Evolutionary conservation across 2,888 invertebrate genomes (phyloP), one percentile per base, ranked within the genome.

Genomic region (Drosophila falleni): DNA sequence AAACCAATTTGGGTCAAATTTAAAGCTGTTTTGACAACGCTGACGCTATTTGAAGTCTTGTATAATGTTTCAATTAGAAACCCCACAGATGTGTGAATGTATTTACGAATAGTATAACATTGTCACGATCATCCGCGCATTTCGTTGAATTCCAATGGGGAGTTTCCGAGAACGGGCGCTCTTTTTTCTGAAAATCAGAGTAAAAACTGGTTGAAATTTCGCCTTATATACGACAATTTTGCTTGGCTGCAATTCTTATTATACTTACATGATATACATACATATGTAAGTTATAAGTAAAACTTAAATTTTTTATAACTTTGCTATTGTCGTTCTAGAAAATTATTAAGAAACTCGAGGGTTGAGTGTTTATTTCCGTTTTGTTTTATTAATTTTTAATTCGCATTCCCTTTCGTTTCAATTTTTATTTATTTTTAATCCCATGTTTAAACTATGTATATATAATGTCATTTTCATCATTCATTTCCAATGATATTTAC

Each of bases 371-470:
- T 74, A 74, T 83, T 86, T 70, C 64, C 51, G 47, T 65, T 76
- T 59, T 61, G 64, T 71, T 68, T 73, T 65, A 78, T 78, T 70
- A 63, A 77, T 64, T 74, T 62, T 62, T 73, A 76, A 88, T 88
- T 83, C 74, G 78, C 73, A 78, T 78, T 80, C 68, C 71, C 59
- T 65, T 74, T 76, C 64, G 58, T 79, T 77, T 76, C 61, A 65
- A 74, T 74, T 74, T 67, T 60, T 71, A 66, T 83, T 81, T 81
- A 75, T 84, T 87, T 55, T 74, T 86, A 82, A 86, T 87, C 89
- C 78, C 86, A 82, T 85, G 72, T 87, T 84, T 87, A 87, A 85
- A 85, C 84, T 85, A 85, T 85, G 83, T 82, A 84, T 88, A 89
- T 88, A 89, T 87, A 84, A 80, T 84, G 65, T 78, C 74, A 74